Base-by-base conservation (phyloP, 2,113 vertebrate genomes). In the Irena cyanogastra region DNA sequence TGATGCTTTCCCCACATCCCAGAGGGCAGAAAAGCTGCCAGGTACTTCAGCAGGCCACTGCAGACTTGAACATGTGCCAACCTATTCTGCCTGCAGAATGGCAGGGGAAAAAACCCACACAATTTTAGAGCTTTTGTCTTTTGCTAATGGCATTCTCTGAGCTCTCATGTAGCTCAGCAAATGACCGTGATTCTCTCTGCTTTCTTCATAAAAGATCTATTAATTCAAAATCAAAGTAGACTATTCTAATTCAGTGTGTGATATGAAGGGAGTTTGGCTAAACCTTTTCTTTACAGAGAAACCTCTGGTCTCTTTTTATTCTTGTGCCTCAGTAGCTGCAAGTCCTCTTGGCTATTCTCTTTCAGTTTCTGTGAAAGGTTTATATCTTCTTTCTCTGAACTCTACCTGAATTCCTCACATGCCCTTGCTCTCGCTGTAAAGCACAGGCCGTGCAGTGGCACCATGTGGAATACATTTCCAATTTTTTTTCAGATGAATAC, bases 401-500 rank as follows among this genome's bases (percentile, higher is more conserved):
- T 76, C n/a, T 5, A 77, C 75, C 83, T 65, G 77, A 75, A 87
- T 79, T 52, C 31, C 57, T 71, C 69, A 30, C 35, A 71, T n/a
- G 64, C 28, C 6, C 42, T 61, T 16, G n/a, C 70, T 54, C 76
- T 75, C 47, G 17, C 72, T 47, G 59, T 11, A 42, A 70, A 78
- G 56, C 56, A 20, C 63, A 81, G 47, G 33, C 53, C 2, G 0
- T 4, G 3, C 68, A 52, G 53, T 11, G 33, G 80, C 66, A 66
- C 66, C 44, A n/a, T 39, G 60, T 79, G 87, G 50, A 89, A 76
- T 65, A 66, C 56, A 71, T 81, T 92, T 94, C 93, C 94, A 94
- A 96, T 92, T 89, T n/a, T 71, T 53, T 77, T 83, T 70, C 72
- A 75, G 88, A 87, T 31, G 80, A 77, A 75, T 15, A 19, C 80